These are phyloP conservation scores for Trichechus manatus DNA, from an alignment of 2,113 vertebrate genomes.

Conservation along the genomic window DNA sequence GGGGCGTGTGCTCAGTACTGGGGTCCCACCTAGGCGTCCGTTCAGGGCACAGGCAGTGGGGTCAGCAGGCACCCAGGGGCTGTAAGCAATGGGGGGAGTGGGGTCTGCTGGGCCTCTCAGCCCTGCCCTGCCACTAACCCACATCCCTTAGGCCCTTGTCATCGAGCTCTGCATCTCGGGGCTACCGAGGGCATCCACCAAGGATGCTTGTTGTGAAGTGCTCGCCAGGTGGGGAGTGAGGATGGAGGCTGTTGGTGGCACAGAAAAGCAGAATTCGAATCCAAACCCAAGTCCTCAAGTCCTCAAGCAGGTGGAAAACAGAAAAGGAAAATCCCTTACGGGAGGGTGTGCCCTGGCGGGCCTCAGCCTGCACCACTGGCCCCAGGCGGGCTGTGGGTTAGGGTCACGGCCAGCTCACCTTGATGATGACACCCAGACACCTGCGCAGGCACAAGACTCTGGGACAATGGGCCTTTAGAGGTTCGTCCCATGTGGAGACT, in stretches of 20 bases:
- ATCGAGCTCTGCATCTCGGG: background rate
- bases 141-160: background rate
- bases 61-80: background rate
- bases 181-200: no score
- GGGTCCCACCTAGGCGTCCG: background rate
- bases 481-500: background rate
- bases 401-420: background rate
- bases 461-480: background rate
- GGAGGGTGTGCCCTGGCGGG: background rate
- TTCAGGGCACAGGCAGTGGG: background rate
- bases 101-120: background rate
- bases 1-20: background rate
- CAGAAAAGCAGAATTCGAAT: background rate
- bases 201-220: fast-evolving
- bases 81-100: background rate
- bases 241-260: background rate
- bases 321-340: background rate
- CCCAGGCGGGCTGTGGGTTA: background rate
- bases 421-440: background rate
- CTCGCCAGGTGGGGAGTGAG: background rate
- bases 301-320: background rate
- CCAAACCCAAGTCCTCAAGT: background rate
- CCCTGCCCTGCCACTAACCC: background rate
- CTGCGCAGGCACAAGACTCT: background rate
- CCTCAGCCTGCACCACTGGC: background rate